These are phyloP conservation scores for Dinocampus coccinellae DNA, from an alignment of 2,888 invertebrate species.

Conservation along the genomic window DNA sequence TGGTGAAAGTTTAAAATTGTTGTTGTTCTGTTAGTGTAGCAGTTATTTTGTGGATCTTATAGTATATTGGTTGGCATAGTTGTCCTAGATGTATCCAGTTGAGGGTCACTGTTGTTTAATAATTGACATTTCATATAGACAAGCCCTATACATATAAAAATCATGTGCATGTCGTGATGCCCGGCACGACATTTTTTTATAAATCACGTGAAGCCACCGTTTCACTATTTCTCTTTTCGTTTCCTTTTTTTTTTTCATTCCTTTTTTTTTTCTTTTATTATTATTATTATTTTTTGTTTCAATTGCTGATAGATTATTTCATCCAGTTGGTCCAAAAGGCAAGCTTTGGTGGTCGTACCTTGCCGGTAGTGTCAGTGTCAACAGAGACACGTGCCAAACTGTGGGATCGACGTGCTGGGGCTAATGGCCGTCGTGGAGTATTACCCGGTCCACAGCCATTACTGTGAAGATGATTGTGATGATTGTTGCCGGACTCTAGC, in stretches of 20 bases:
- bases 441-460: constrained; percentile 50
- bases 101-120: not conserved
- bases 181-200: not conserved
- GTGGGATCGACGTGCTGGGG: constrained; percentile 67
- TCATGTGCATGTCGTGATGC: not conserved
- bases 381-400: constrained; percentile 65
- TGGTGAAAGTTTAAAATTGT: not conserved
- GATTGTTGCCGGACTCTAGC: constrained; percentile 57
- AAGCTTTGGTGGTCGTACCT: constrained; percentile 80
- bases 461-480: constrained; percentile 16
- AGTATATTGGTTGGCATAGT: not conserved
- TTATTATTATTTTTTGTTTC: not conserved
- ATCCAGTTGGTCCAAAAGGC: constrained; percentile 80
- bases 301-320: constrained; percentile 65
- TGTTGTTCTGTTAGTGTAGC: not conserved
- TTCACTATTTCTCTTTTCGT: not conserved
- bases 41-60: not conserved
- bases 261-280: not conserved
- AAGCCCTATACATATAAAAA: not conserved
- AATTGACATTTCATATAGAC: not conserved
- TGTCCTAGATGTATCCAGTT: not conserved
- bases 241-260: not conserved
- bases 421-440: constrained; percentile 65
- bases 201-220: not conserved
- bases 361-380: constrained; percentile 71